phyloP scores from a whole-genome alignment of 1,140 invertebrate species.

The Portunus trituberculatus region DNA sequence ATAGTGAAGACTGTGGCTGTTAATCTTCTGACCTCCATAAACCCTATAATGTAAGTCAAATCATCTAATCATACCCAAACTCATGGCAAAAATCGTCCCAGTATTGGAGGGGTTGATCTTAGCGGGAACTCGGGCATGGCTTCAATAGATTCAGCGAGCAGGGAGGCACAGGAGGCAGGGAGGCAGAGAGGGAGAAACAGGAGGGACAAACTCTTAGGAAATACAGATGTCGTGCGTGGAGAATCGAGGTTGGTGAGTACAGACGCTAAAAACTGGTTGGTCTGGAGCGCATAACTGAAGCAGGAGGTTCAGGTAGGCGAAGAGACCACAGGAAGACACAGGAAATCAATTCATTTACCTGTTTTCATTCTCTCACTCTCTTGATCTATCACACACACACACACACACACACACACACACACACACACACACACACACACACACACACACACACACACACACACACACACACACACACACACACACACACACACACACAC shows the following conservation, averaged over 20 bases:
- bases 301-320: neutral
- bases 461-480: too few species aligned
- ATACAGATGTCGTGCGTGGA: neutral
- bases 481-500: too few species aligned
- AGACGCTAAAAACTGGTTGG: slow-evolving; percentile 9
- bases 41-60: too few species aligned
- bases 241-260: slow-evolving; percentile 1
- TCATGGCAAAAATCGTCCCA: too few species aligned
- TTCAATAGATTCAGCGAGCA: neutral
- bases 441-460: too few species aligned
- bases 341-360: neutral
- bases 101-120: too few species aligned
- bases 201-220: neutral
- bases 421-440: too few species aligned
- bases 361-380: neutral
- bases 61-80: too few species aligned
- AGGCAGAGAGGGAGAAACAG: neutral
- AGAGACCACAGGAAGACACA: neutral
- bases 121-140: neutral
- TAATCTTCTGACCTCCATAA: too few species aligned
- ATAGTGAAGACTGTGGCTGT: too few species aligned
- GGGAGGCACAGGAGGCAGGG: neutral
- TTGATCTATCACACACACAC: neutral
- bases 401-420: too few species aligned
- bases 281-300: neutral